A percentile compares a stretch with the other conserved stretches of the same genome.
These are phyloP conservation scores for Sorex araneus DNA, from an alignment of 2,113 vertebrate genomes.

Conservation along the genomic window DNA sequence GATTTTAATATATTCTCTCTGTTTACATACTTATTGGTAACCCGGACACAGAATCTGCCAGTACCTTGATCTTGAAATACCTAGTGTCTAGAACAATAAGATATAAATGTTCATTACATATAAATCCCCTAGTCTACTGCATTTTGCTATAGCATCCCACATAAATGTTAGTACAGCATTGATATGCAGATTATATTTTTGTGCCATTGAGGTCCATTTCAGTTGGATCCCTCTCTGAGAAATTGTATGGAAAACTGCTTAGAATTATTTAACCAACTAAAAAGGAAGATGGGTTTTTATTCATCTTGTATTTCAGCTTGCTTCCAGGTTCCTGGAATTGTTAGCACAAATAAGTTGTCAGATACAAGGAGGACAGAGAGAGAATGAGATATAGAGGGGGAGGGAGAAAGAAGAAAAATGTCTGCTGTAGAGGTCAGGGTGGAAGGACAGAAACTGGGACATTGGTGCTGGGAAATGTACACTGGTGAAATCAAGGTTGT, in stretches of 20 bases:
- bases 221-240: background rate
- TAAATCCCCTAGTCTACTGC: background rate
- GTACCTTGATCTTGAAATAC: background rate
- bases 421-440: too few relatives aligned
- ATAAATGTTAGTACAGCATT: background rate
- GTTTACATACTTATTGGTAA: background rate
- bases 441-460: too few relatives aligned
- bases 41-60: background rate
- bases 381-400: too few relatives aligned
- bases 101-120: background rate
- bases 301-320: background rate
- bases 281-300: background rate
- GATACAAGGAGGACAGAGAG: too few relatives aligned
- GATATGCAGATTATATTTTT: background rate
- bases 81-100: background rate
- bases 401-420: too few relatives aligned
- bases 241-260: background rate
- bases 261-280: background rate
- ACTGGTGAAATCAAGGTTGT: too few relatives aligned
- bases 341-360: background rate
- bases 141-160: background rate
- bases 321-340: background rate
- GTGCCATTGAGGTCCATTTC: background rate
- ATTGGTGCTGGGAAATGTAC: too few relatives aligned
- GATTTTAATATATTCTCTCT: background rate